Conservation (phyloP, 2,888 invertebrate species). For the Tinea semifulvella region DNA sequence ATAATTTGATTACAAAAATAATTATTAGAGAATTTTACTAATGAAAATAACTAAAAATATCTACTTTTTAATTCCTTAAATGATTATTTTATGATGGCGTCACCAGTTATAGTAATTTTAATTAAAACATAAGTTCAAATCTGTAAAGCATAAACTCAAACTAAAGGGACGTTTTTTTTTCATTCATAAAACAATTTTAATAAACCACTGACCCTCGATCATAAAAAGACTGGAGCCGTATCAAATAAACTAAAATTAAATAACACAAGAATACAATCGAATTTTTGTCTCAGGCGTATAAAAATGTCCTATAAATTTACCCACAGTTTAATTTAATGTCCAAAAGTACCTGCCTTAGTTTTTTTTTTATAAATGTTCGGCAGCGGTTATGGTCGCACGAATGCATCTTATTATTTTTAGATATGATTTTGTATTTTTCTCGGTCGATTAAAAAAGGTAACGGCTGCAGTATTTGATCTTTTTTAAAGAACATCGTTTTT, state of each 20-base stretch:
- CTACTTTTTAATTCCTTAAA: too few species aligned
- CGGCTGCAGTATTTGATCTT: not conserved
- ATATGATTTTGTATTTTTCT: constrained; percentile 58
- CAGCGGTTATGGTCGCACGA: constrained; percentile 56
- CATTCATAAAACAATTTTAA: constrained; percentile 63
- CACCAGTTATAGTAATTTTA: too few species aligned
- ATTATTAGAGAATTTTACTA: too few species aligned
- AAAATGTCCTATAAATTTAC: constrained; percentile 67
- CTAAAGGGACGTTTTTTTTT: constrained; percentile 29
- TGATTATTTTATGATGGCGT: too few species aligned
- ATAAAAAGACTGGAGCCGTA: constrained; percentile 60
- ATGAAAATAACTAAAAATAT: too few species aligned
- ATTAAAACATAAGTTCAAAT: too few species aligned
- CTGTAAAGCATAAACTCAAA: too few species aligned
- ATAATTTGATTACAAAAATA: too few species aligned
- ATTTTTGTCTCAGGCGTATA: constrained; percentile 66
- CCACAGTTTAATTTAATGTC: constrained; percentile 67
- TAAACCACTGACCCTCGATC: constrained; percentile 55
- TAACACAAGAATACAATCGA: constrained; percentile 64
- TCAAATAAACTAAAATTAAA: constrained; percentile 67
- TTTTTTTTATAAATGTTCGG: constrained; percentile 58
- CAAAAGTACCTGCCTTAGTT: constrained; percentile 60
- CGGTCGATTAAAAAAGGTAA: constrained; percentile 20
- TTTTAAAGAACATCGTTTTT: too few species aligned
- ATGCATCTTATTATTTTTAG: constrained; percentile 60